Conservation (phyloP, 2,797 vertebrate genomes). For the Labroides dimidiatus region DNA sequence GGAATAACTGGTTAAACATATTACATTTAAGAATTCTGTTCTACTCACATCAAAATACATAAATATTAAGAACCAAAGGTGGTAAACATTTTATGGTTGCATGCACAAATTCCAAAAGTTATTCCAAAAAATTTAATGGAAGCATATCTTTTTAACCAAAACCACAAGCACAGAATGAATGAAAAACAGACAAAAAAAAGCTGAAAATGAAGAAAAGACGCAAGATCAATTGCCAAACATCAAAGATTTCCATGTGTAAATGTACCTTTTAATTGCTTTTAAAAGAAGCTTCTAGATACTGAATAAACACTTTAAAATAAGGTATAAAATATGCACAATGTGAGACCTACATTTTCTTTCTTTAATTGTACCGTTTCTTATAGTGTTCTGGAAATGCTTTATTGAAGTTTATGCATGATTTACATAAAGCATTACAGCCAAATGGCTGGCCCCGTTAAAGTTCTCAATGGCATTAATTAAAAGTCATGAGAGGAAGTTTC, state of each 20-base stretch:
- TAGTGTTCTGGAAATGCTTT: too few species aligned
- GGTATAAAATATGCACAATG: too few species aligned
- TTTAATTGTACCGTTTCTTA: neutral
- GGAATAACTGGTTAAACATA: too few species aligned
- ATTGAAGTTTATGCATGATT: neutral
- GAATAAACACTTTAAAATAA: neutral
- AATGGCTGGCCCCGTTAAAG: neutral
- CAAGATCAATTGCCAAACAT: neutral
- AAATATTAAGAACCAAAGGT: too few species aligned
- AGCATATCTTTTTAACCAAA: too few species aligned
- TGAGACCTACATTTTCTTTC: neutral
- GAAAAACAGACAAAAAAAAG: neutral
- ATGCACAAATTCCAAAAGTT: too few species aligned
- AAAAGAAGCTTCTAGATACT: neutral
- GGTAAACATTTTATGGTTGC: too few species aligned
- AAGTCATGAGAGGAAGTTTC: neutral
- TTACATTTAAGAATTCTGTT: too few species aligned
- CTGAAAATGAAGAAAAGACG: neutral
- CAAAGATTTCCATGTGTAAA: too few species aligned
- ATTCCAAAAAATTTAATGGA: too few species aligned
- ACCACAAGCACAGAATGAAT: too few species aligned
- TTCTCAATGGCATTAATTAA: slow-evolving; percentile 5
- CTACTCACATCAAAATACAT: too few species aligned
- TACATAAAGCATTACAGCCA: neutral
- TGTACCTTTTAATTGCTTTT: neutral